phyloP scores from a whole-genome alignment of 2,888 invertebrate genomes.

The Synanthedon myopaeformis region DNA sequence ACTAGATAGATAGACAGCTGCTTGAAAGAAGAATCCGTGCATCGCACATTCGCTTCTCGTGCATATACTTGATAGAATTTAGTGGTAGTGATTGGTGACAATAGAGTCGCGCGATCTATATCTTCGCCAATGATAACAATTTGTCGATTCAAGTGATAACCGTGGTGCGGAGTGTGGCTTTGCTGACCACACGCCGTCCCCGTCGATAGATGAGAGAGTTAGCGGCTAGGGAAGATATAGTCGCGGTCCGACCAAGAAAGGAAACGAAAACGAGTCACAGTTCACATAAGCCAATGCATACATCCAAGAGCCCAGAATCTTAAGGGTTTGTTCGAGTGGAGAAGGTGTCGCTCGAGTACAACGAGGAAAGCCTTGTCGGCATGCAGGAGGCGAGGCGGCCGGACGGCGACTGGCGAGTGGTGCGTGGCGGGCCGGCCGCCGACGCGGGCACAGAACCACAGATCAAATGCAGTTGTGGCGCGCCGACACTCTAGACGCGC shows the following conservation, averaged over 20 bases:
- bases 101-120: conserved; percentile 60
- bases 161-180: conserved; percentile 24
- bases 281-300: conserved; percentile 71
- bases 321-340: conserved; percentile 64
- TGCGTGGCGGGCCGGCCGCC: conserved; percentile 14
- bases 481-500: conserved; percentile 28
- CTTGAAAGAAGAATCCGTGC: conserved; percentile 69
- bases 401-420: conserved; percentile 8
- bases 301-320: conserved; percentile 71
- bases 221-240: conserved; percentile 49
- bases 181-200: conserved; percentile 19
- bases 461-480: conserved; percentile 68
- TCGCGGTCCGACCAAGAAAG: conserved; percentile 65
- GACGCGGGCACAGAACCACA: conserved; percentile 66
- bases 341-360: conserved; percentile 55
- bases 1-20: conserved; percentile 68
- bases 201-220: conserved; percentile 11
- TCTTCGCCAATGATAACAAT: conserved; percentile 37
- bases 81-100: conserved; percentile 61
- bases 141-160: conserved; percentile 8
- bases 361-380: conserved; percentile 67
- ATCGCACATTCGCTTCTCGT: conserved; percentile 70
- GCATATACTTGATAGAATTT: conserved; percentile 58
- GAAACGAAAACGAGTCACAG: conserved; percentile 71
- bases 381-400: conserved; percentile 61